Evolutionary conservation across 1,140 invertebrate genomes (phyloP).

Genomic region (Saxidomus purpurata): DNA sequence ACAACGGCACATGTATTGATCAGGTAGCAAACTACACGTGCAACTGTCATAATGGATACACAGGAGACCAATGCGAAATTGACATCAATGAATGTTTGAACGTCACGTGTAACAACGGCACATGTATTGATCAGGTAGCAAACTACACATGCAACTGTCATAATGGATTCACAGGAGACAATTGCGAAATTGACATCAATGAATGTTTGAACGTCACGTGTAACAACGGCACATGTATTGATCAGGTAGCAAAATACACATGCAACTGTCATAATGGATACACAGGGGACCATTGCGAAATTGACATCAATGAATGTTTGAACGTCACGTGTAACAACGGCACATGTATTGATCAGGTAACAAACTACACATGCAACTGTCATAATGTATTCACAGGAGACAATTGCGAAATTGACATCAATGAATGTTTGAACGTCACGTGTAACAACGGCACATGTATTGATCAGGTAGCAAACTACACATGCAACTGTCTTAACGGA

Average conservation of each 20-base stretch:
- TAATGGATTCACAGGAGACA: slow-evolving; percentile 47
- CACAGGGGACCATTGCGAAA: neutral
- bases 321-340: neutral
- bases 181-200: too few species aligned
- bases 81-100: slow-evolving; percentile 70
- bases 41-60: too few species aligned
- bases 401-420: slow-evolving; percentile 10
- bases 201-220: too few species aligned
- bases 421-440: slow-evolving; percentile 42
- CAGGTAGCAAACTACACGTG: too few species aligned
- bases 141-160: slow-evolving; percentile 54
- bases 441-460: slow-evolving; percentile 63
- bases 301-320: neutral
- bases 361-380: slow-evolving; percentile 30
- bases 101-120: slow-evolving; percentile 67
- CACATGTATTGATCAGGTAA: neutral
- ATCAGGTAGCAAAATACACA: neutral
- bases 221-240: neutral
- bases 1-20: neutral
- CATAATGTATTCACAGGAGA: neutral
- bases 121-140: slow-evolving; percentile 29
- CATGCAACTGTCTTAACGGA: too few species aligned
- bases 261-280: neutral
- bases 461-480: slow-evolving; percentile 40
- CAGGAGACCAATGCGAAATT: slow-evolving; percentile 92